phyloP scores from a whole-genome alignment of 2,113 vertebrate species.

The Thymallus thymallus region DNA sequence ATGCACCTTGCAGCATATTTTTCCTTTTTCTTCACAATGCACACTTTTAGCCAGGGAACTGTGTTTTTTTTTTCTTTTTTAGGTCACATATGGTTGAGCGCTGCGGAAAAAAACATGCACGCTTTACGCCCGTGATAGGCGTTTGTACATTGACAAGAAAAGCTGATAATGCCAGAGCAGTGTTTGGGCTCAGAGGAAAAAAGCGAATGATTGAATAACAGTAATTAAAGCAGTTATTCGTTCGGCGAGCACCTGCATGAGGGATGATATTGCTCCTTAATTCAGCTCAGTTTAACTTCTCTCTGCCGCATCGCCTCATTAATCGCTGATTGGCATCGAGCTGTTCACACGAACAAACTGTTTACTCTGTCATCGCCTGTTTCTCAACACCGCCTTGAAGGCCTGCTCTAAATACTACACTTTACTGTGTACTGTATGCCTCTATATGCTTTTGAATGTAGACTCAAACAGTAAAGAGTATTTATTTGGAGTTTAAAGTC shows the following conservation, averaged over 20 bases:
- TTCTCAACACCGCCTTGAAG: constrained; percentile 59
- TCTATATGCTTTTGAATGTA: constrained; percentile 14
- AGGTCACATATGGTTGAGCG: constrained; percentile 76
- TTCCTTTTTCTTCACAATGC: constrained; percentile 72
- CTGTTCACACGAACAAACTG: constrained; percentile 77
- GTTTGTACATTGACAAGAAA: constrained; percentile 91
- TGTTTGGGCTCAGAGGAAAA: constrained; percentile 71
- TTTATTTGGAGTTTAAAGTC: neutral
- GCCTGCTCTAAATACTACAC: constrained; percentile 46
- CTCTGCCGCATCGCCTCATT: constrained; percentile 79
- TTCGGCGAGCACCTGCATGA: constrained; percentile 95
- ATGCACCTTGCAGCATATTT: constrained; percentile 65
- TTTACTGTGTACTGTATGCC: constrained; percentile 65
- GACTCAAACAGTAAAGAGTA: constrained; percentile 9
- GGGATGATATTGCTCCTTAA: constrained; percentile 80
- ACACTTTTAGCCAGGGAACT: constrained; percentile 65
- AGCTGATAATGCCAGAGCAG: constrained; percentile 93
- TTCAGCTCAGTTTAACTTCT: constrained; percentile 82
- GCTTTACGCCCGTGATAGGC: constrained; percentile 83
- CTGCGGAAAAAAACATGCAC: constrained; percentile 70
- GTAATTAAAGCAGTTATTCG: constrained; percentile 99
- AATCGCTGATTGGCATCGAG: constrained; percentile 82
- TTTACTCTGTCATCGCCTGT: constrained; percentile 74
- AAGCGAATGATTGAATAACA: constrained; percentile 98
- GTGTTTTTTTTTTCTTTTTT: constrained; percentile 56